phyloP scores from a whole-genome alignment of 2,888 invertebrate genomes.

The Melinaea menophilus region DNA sequence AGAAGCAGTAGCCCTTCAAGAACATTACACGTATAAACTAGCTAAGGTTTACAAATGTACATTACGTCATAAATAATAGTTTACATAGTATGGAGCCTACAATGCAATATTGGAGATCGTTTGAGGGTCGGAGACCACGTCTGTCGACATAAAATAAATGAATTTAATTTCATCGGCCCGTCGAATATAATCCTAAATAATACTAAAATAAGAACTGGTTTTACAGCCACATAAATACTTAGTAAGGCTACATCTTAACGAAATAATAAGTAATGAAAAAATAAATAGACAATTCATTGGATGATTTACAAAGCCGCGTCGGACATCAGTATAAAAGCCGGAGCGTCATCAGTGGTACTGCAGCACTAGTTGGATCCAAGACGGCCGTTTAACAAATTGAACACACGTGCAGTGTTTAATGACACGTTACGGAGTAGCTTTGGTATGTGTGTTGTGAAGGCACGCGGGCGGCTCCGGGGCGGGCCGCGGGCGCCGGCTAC shows the following conservation, averaged over 20 bases:
- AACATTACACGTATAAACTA: constrained; percentile 23
- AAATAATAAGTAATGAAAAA: constrained; percentile 29
- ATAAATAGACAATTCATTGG: constrained; percentile 35
- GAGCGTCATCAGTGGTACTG: constrained; percentile 50
- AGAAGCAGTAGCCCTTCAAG: constrained; percentile 25
- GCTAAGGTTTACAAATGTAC: constrained; percentile 25
- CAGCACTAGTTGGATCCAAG: constrained; percentile 46
- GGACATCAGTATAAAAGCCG: constrained; percentile 43
- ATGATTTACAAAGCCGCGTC: constrained; percentile 32
- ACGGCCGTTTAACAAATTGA: constrained; percentile 39
- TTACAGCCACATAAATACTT: constrained; percentile 40
- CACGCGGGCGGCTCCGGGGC: constrained; percentile 21
- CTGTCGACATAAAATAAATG: constrained; percentile 48
- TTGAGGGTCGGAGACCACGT: constrained; percentile 16
- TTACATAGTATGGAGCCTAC: constrained; percentile 26
- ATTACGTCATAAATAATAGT: constrained; percentile 26
- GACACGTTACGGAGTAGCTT: constrained; percentile 61
- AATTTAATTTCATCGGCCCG: constrained; percentile 41
- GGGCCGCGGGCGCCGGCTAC: constrained; percentile 47
- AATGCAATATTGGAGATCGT: constrained; percentile 30
- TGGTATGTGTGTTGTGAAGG: constrained; percentile 63
- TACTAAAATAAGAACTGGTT: constrained; percentile 37
- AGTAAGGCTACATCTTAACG: constrained; percentile 33
- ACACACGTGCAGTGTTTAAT: constrained; percentile 48
- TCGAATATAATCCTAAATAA: constrained; percentile 35